A percentile compares a stretch with the other conserved stretches of the same genome.
Conservation (phyloP, 2,797 vertebrate species). For the Gila robusta region DNA sequence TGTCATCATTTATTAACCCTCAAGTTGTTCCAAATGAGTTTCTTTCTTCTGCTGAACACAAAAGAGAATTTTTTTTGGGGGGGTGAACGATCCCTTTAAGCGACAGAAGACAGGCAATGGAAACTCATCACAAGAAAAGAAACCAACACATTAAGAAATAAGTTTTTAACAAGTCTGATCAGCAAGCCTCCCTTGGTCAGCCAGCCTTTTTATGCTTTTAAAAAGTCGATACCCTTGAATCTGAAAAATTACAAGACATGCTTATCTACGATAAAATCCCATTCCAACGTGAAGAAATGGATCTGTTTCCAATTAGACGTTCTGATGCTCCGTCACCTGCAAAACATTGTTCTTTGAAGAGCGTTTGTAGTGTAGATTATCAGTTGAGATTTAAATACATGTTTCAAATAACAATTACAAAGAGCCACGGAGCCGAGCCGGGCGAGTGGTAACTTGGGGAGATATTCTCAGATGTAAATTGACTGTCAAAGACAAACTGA, state of each 20-base stretch:
- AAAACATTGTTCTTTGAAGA: constrained; percentile 27
- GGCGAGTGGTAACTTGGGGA: constrained; percentile 10
- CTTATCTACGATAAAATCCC: constrained; percentile 20
- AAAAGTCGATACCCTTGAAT: not conserved
- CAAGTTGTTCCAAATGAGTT: too few relatives aligned
- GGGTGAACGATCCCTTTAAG: not conserved
- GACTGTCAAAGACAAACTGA: constrained; percentile 41
- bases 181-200: not conserved
- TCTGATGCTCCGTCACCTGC: constrained; percentile 23
- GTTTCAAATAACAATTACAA: constrained; percentile 30
- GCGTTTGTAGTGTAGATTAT: constrained; percentile 36
- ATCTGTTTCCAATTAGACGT: constrained; percentile 47
- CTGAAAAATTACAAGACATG: not conserved
- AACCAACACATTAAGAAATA: not conserved
- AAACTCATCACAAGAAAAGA: not conserved
- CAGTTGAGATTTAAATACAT: constrained; percentile 46
- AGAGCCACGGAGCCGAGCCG: constrained; percentile 14
- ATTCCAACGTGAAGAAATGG: constrained; percentile 19
- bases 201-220: not conserved
- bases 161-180: not conserved
- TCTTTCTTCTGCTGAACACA: too few relatives aligned
- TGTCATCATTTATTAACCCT: too few relatives aligned
- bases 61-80: too few relatives aligned
- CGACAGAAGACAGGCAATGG: not conserved
- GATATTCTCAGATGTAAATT: constrained; percentile 55